Conservation (phyloP, 2,888 invertebrate genomes). For the Empis stercorea region DNA sequence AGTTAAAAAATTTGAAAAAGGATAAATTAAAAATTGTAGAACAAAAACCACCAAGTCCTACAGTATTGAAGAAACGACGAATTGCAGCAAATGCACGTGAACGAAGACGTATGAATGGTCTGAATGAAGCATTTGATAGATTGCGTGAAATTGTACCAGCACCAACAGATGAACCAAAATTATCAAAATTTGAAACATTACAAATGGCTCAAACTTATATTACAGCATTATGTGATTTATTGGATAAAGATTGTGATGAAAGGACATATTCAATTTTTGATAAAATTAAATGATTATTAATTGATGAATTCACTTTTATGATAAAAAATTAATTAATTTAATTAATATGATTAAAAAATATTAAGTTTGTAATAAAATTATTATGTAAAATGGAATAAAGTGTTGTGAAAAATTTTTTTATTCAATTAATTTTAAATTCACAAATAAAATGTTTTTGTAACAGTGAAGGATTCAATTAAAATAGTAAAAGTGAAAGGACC, state of each 20-base stretch:
- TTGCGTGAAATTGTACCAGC: constrained; percentile 58
- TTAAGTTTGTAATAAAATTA: no score
- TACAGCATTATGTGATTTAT: constrained; percentile 50
- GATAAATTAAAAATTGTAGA: neutral
- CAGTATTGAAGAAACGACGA: constrained; percentile 46
- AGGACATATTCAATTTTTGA: neutral
- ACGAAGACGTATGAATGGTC: constrained; percentile 59
- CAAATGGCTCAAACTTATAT: constrained; percentile 73
- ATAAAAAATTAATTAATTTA: no score
- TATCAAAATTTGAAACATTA: constrained; percentile 64
- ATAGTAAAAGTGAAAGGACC: no score
- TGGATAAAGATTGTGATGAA: constrained; percentile 35
- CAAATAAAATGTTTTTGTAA: no score
- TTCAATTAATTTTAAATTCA: no score
- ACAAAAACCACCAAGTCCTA: constrained; percentile 39
- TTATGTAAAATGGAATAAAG: no score
- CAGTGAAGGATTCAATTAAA: no score
- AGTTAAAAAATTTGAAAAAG: no score
- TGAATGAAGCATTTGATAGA: constrained; percentile 61
- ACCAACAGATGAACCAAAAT: constrained; percentile 53
- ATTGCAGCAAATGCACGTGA: constrained; percentile 64
- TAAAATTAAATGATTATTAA: no score
- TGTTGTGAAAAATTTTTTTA: no score
- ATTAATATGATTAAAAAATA: no score
- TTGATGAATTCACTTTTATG: no score